phyloP scores from a whole-genome alignment of 2,113 vertebrate genomes.

The Calidris pugnax region DNA sequence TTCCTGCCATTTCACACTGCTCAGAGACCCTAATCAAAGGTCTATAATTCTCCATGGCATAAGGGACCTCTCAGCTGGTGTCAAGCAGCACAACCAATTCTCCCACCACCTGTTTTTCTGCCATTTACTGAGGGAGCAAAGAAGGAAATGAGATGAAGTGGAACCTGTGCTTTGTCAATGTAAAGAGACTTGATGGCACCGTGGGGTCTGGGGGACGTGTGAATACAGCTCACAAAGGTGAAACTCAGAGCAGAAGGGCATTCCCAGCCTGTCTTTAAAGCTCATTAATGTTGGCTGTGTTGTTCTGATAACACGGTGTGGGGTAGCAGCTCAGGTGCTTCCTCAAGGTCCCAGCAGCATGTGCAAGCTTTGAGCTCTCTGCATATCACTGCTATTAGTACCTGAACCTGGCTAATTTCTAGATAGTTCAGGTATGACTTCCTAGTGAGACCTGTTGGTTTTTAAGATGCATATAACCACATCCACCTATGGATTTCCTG shows the following conservation, averaged over 20 bases:
- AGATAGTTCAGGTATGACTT: neutral
- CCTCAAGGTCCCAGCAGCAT: neutral
- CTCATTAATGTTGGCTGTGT: neutral
- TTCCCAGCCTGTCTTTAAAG: neutral
- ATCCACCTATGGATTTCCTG: neutral
- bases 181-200: neutral
- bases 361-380: neutral
- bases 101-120: neutral
- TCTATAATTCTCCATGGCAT: neutral
- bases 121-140: neutral
- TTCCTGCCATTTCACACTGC: neutral
- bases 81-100: neutral
- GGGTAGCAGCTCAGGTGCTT: neutral
- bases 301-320: neutral
- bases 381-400: neutral
- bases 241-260: neutral
- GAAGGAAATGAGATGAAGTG: neutral
- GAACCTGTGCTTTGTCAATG: neutral
- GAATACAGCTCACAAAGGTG: neutral
- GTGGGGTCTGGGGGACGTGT: neutral
- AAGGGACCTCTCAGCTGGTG: neutral
- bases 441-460: neutral
- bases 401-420: neutral
- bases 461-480: neutral
- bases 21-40: neutral